Evolutionary conservation across 1,140 invertebrate genomes (phyloP).

Genomic region (Danaus plexippus): DNA sequence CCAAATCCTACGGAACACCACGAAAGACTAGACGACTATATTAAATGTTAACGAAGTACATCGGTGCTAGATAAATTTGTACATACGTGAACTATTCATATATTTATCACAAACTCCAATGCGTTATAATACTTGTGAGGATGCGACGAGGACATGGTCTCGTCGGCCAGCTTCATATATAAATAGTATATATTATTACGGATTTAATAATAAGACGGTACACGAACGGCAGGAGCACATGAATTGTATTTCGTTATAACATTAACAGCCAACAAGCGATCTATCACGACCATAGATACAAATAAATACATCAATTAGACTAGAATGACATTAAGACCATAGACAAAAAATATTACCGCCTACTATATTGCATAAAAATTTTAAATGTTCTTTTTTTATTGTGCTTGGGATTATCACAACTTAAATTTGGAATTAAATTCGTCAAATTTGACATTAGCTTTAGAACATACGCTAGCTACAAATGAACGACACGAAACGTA

Average conservation of each 20-base stretch:
- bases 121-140: constrained; percentile 21
- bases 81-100: constrained; percentile 27
- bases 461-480: no score
- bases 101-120: constrained; percentile 30
- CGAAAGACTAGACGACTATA: constrained; percentile 16
- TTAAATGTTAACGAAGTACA: constrained; percentile 20
- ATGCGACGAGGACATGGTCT: no score
- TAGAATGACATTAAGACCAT: constrained; percentile 5
- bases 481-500: not conserved
- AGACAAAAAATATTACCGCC: no score
- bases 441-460: no score
- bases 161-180: no score
- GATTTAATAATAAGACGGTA: no score
- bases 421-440: no score
- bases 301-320: constrained; percentile 6
- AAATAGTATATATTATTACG: no score
- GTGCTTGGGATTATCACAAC: no score
- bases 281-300: constrained; percentile 9
- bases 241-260: not conserved
- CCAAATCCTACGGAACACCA: constrained; percentile 21
- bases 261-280: constrained; percentile 16
- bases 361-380: no score
- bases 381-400: no score
- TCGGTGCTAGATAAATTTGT: constrained; percentile 33
- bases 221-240: no score